Percentiles rank a stretch among this genome's conserved stretches.
Evolutionary conservation across 2,797 vertebrate genomes (phyloP).

Genomic region (Acridotheres tristis): DNA sequence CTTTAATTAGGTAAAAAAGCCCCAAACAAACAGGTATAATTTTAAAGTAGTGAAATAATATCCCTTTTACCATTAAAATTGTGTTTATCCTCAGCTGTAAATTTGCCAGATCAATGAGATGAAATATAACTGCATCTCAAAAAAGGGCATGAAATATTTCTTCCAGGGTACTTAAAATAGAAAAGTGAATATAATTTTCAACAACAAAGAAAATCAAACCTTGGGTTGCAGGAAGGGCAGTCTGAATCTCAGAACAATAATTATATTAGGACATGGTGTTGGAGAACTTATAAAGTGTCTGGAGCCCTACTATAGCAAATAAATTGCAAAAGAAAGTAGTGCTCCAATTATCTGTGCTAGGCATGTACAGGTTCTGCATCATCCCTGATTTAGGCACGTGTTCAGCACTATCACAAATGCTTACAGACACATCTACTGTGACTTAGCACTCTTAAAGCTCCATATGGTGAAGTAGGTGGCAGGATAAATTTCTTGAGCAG

Average conservation of each 20-base stretch:
- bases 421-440: neutral
- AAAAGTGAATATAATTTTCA: neutral
- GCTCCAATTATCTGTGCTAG: neutral
- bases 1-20: neutral
- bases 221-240: neutral
- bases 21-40: neutral
- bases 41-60: neutral
- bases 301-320: neutral
- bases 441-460: neutral
- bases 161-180: neutral
- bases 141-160: neutral
- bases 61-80: neutral
- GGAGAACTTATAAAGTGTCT: neutral
- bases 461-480: conserved; percentile 13
- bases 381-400: neutral
- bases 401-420: neutral
- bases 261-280: neutral
- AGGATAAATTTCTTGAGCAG: conserved; percentile 42
- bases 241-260: neutral
- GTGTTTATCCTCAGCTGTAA: neutral
- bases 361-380: neutral
- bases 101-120: neutral
- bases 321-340: neutral
- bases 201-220: neutral
- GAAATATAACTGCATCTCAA: neutral